Evolutionary conservation across 1,140 invertebrate species (phyloP).

Genomic region (Drosophila parvula): DNA sequence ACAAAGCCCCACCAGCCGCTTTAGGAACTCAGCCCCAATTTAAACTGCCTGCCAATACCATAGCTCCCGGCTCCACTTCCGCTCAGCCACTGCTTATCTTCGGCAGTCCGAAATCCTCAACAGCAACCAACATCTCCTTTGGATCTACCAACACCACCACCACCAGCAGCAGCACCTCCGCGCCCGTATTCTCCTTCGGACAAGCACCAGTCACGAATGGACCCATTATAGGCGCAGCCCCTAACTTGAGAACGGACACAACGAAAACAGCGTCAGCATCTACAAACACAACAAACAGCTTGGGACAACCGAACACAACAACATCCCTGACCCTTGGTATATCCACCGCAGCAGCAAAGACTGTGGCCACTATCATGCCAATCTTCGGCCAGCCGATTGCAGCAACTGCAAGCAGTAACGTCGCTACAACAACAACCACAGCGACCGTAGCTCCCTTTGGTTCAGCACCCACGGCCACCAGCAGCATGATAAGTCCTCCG

Average conservation of each 20-base stretch:
- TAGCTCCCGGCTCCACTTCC: not conserved
- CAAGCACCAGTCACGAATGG: not conserved
- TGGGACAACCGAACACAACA: slow-evolving; percentile 16
- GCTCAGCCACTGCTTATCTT: slow-evolving; percentile 13
- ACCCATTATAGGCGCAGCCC: slow-evolving; percentile 13
- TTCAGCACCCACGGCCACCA: not conserved
- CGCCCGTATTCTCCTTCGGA: slow-evolving; percentile 26
- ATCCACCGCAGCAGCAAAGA: not conserved
- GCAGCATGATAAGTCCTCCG: not conserved
- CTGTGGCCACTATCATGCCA: not conserved
- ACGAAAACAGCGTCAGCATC: slow-evolving; percentile 1
- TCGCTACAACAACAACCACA: not conserved
- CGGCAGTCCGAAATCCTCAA: slow-evolving; percentile 11
- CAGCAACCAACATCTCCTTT: slow-evolving; percentile 8
- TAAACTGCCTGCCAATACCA: not conserved
- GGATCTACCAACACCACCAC: not conserved
- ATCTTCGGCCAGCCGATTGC: slow-evolving; percentile 16
- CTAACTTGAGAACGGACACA: slow-evolving; percentile 43
- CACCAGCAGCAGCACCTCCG: not conserved
- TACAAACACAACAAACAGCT: slow-evolving; percentile 19
- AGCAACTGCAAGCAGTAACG: not conserved
- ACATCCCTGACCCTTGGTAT: slow-evolving; percentile 37
- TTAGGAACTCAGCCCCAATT: not conserved
- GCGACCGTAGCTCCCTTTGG: slow-evolving; percentile 30
- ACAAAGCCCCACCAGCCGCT: slow-evolving; percentile 4